Percentiles rank a stretch among this genome's conserved stretches.
phyloP scores from a whole-genome alignment of 2,113 vertebrate species.

The Chamaea fasciata region DNA sequence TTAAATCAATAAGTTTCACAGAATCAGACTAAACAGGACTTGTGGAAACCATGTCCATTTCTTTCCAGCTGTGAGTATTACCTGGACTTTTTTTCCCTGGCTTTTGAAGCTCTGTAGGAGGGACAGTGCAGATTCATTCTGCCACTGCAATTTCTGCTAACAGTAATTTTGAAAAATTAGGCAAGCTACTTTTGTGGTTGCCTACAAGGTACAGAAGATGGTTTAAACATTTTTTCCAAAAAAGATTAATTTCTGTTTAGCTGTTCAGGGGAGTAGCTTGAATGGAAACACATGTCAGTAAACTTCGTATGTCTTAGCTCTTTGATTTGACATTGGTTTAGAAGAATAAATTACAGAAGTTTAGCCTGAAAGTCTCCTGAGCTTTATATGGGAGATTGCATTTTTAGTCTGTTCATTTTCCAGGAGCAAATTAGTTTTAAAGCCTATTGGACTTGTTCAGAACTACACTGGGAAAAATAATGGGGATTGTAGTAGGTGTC shows the following conservation, averaged over 20 bases:
- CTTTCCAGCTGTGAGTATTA: background rate
- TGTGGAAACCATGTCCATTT: background rate
- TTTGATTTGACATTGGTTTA: background rate
- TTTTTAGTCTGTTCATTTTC: background rate
- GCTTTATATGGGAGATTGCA: background rate
- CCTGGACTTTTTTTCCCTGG: background rate
- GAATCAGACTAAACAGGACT: background rate
- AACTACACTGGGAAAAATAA: background rate
- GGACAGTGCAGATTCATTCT: background rate
- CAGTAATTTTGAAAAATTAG: background rate
- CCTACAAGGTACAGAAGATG: background rate
- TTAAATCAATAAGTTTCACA: background rate
- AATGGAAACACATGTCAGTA: background rate
- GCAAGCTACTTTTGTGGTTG: background rate
- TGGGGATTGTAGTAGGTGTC: background rate
- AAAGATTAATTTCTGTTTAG: background rate
- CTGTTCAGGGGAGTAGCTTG: background rate
- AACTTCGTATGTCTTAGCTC: background rate
- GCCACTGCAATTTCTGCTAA: background rate
- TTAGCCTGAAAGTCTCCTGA: background rate
- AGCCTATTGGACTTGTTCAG: background rate
- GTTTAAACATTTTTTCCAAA: background rate
- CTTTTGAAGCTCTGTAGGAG: background rate
- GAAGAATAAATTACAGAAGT: background rate
- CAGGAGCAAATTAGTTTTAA: background rate